Base-by-base conservation (phyloP, 2,888 invertebrate species). In the Dione juno region DNA sequence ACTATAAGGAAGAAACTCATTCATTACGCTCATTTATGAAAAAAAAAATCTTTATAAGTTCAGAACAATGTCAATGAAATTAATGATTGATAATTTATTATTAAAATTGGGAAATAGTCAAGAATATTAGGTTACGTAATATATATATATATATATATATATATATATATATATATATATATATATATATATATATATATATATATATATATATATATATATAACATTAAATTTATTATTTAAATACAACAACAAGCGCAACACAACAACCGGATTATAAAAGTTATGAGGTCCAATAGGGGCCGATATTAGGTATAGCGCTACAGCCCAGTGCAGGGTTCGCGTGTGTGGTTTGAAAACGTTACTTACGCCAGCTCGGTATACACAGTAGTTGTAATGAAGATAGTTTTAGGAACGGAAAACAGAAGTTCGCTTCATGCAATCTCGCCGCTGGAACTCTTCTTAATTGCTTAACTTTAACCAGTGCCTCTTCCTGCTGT, bases 391-490 rank as follows among this genome's bases (percentile, higher is more conserved):
- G 84, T 81, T 81, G 88, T 89, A 91, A 90, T 89, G 88, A 87
- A 90, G 90, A 90, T 90, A 91, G 92, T 93, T 92, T 89, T 86
- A 82, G 85, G 84, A 83, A 80, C 80, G 82, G 88, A 86, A 89
- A 89, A 89, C 90, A 89, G 83, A 88, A 93, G 86, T 90, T 90
- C 78, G 83, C 80, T 81, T 80, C 82, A 84, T 86, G 88, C 89
- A 90, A 90, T 89, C 90, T 87, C 85, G 82, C 80, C 83, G 84
- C 85, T 86, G 84, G 85, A 87, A 83, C 87, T 84, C 89, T 88
- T 88, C 89, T 88, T 92, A 92, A 92, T 92, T 93, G 88, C 90
- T 87, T 87, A 88, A 92, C 89, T 93, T 93, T 86, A 85, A 83
- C 82, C 84, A 78, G 82, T 79, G 79, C 83, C 82, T 85, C 84